Base-by-base conservation (phyloP, 2,888 invertebrate species). In the Cryptocheilus praepositus region DNA sequence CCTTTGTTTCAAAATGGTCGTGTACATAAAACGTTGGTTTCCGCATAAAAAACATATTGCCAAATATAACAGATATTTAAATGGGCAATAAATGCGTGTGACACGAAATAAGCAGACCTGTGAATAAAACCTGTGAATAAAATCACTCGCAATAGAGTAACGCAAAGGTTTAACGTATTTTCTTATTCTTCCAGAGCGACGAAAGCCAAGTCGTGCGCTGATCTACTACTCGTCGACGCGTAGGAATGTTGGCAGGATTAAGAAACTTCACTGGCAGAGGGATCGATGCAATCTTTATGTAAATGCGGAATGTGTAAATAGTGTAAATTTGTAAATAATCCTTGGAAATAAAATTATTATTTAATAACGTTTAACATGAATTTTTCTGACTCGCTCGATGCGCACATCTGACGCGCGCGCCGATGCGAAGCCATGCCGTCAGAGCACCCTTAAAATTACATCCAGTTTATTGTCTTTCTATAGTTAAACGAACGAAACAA, bases 191-290 rank as follows among this genome's bases (percentile, higher is more conserved):
- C 77, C 91, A 94, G 94, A 87, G 90, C 92, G 73, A 90, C 91
- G 86, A 94, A 93, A 90, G 93, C 94, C 51, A 93, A 93, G 89
- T 94, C 94, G 70, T 94, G 94, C 89, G 93, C 93, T 85, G 93
- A 93, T 89, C 91, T 94, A 78, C 90, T 93, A 49, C 92, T 93
- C 76, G 90, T 91, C 79, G 92, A 92, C 74, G 90, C 92, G 80
- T 92, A 87, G 91, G 19, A 57, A 5, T 54, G 16, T 28, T 25
- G 5, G 18, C 8, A 56, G 45, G 43, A 51, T 67, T 18, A 36
- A 66, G 55, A 53, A 61, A 49, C 49, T 49, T 16, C 28, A 67
- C 65, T 43, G 62, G 44, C 63, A 65, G 55, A 67, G 54, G 44
- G 52, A 67, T 21, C 54, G 56, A 61, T 28, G n/a, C 21, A 55